These are phyloP conservation scores for Drosophila setosimentum DNA, from an alignment of 2,888 invertebrate species.

Conservation along the genomic window DNA sequence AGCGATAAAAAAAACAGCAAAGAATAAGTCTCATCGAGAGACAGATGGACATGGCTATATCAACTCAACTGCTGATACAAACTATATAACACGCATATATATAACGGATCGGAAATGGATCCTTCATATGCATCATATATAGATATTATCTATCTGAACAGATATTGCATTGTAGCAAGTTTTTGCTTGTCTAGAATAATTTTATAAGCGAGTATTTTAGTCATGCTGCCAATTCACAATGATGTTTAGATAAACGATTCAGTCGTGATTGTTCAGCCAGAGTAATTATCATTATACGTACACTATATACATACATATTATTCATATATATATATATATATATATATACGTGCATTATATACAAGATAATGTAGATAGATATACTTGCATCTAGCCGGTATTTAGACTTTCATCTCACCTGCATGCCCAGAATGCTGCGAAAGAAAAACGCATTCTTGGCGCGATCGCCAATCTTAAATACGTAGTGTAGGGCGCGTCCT, in stretches of 20 bases:
- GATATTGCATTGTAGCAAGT: too few species aligned
- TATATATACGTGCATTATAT: not conserved
- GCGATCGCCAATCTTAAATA: constrained; percentile 97
- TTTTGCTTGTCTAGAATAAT: constrained; percentile 27
- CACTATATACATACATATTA: not conserved
- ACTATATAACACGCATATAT: not conserved
- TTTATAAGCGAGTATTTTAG: constrained; percentile 4
- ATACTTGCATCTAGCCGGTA: constrained; percentile 8
- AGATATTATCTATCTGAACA: not conserved
- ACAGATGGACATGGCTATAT: not conserved
- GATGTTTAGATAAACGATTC: constrained; percentile 35
- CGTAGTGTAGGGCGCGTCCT: constrained; percentile 96
- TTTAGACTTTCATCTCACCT: constrained; percentile 87
- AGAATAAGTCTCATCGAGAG: not conserved
- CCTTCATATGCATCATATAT: not conserved
- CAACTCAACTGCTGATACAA: not conserved
- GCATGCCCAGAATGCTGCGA: constrained; percentile 96
- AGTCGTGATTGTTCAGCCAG: not conserved
- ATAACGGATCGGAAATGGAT: not conserved
- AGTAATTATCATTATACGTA: constrained; percentile 11
- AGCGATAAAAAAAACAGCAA: not conserved
- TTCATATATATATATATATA: not conserved
- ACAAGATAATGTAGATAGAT: not conserved
- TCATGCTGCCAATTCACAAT: constrained; percentile 20
- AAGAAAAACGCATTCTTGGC: constrained; percentile 94